phyloP scores from a whole-genome alignment of 2,888 invertebrate species.

The Nemoura dubitans region DNA sequence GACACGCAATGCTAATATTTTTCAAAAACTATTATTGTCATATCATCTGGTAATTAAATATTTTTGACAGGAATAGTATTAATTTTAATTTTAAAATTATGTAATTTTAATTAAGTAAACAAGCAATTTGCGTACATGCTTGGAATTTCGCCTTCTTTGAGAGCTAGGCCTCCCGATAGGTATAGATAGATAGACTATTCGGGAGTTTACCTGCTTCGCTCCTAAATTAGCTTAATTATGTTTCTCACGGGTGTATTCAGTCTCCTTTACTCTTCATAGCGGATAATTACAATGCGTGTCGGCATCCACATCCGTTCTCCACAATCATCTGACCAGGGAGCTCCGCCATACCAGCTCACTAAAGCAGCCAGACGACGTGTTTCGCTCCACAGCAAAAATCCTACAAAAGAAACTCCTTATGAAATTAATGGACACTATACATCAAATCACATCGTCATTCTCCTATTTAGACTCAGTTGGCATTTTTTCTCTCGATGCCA shows the following conservation, averaged over 20 bases:
- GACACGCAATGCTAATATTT: background rate
- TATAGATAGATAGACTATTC: background rate
- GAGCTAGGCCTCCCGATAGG: background rate
- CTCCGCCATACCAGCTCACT: background rate
- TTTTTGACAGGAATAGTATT: background rate
- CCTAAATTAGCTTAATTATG: conserved; percentile 18
- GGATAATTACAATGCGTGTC: conserved; percentile 26
- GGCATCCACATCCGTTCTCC: conserved; percentile 28
- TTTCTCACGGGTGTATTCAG: conserved; percentile 28
- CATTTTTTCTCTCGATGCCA: background rate
- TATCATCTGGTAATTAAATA: background rate
- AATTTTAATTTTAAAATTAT: background rate
- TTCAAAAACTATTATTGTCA: background rate
- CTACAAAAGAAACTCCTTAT: background rate
- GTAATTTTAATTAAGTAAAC: background rate
- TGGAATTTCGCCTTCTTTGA: background rate
- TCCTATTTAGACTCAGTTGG: conserved; percentile 7
- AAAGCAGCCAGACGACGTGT: background rate
- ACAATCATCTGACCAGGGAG: conserved; percentile 12
- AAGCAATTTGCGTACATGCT: background rate
- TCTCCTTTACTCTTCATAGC: conserved; percentile 26
- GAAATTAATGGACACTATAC: background rate
- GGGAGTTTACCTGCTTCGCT: background rate
- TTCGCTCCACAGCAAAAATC: background rate
- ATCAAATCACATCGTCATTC: background rate